phyloP scores from a whole-genome alignment of 1,140 invertebrate species.

The Pseudobourletiella spinata region DNA sequence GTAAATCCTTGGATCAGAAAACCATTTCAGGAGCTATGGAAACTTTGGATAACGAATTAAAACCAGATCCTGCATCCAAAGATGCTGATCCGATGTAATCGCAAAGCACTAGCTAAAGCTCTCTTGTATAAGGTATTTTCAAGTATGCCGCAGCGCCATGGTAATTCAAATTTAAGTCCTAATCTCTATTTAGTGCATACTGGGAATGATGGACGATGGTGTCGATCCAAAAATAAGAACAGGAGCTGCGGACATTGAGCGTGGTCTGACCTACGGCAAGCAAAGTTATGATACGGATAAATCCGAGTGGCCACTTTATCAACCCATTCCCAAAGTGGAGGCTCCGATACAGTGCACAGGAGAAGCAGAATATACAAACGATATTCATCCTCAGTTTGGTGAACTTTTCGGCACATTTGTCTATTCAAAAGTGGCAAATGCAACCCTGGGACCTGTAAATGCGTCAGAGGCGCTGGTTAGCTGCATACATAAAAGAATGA shows the following conservation, averaged over 20 bases:
- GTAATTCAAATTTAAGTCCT: too few relatives aligned
- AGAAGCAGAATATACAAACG: conserved; percentile 46
- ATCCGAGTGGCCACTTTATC: conserved; percentile 43
- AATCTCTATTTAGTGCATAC: conserved; percentile 35
- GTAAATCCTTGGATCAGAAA: conserved; percentile 45
- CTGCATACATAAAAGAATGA: conserved; percentile 14
- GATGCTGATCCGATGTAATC: conserved; percentile 54
- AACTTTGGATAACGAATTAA: conserved; percentile 51
- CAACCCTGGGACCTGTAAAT: conserved; percentile 38
- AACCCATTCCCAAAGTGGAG: conserved; percentile 46
- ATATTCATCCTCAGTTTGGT: conserved; percentile 39
- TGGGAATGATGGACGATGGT: conserved; percentile 30
- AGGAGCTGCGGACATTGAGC: conserved; percentile 28
- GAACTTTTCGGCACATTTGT: conserved; percentile 42
- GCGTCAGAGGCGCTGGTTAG: conserved; percentile 39
- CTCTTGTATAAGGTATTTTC: conserved; percentile 39
- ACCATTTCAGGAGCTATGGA: conserved; percentile 51
- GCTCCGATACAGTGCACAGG: conserved; percentile 41
- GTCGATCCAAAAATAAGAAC: conserved; percentile 2
- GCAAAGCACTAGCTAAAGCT: conserved; percentile 47
- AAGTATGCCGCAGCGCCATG: too few relatives aligned
- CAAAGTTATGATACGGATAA: conserved; percentile 43
- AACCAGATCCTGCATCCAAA: conserved; percentile 51
- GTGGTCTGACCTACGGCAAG: conserved; percentile 40
- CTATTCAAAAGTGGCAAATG: conserved; percentile 38